These are phyloP conservation scores for Excalfactoria chinensis DNA, from an alignment of 2,113 vertebrate genomes.

Conservation along the genomic window DNA sequence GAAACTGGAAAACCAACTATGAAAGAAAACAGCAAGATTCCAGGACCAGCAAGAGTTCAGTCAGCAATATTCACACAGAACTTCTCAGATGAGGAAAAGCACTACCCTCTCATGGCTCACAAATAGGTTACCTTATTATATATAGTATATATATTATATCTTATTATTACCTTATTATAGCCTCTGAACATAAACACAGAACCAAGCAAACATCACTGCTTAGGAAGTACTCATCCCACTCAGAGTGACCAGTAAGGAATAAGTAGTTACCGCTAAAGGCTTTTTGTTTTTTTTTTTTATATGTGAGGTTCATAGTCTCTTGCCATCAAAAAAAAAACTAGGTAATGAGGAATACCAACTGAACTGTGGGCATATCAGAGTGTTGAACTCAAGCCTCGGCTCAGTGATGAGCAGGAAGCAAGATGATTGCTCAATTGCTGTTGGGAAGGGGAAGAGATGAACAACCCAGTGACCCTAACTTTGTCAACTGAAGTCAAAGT, in stretches of 20 bases:
- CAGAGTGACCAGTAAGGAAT: neutral
- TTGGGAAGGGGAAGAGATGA: neutral
- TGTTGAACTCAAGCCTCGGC: neutral
- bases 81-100: neutral
- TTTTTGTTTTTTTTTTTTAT: neutral
- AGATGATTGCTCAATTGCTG: neutral
- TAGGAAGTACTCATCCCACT: neutral
- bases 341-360: neutral
- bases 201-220: neutral
- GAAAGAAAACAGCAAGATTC: neutral
- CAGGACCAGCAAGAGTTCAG: neutral
- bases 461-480: neutral
- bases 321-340: neutral
- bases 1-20: neutral
- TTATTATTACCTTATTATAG: neutral
- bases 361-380: neutral
- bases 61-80: neutral
- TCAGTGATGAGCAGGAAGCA: neutral
- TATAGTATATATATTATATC: too few relatives aligned
- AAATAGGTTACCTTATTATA: neutral
- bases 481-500: neutral
- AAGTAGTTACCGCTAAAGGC: neutral
- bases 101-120: neutral
- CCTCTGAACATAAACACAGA: neutral
- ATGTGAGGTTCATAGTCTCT: neutral